These are phyloP conservation scores for Paraescarpia echinospica DNA, from an alignment of 1,140 invertebrate species.

Conservation along the genomic window DNA sequence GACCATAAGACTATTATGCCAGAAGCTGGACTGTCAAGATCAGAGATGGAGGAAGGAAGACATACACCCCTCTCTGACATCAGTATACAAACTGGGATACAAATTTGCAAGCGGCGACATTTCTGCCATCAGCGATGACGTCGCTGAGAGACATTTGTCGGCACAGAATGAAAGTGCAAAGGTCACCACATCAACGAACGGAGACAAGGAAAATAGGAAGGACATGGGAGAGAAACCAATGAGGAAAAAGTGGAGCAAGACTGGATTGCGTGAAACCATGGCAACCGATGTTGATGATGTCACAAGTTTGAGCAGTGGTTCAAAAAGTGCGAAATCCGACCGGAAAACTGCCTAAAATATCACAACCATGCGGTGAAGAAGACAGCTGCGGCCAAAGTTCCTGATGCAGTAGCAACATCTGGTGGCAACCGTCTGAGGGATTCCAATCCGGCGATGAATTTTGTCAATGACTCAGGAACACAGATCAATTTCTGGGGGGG, in stretches of 20 bases:
- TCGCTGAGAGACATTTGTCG: background rate
- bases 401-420: background rate
- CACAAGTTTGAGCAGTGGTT: background rate
- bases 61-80: background rate
- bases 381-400: background rate
- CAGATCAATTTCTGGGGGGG: slow-evolving; percentile 29
- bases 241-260: background rate
- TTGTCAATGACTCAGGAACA: slow-evolving; percentile 27
- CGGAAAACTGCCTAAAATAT: background rate
- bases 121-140: background rate
- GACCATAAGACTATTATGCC: too few species aligned
- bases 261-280: background rate
- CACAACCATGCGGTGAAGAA: slow-evolving; percentile 1
- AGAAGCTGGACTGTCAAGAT: background rate
- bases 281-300: background rate
- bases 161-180: background rate
- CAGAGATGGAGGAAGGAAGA: background rate
- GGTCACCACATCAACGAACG: background rate
- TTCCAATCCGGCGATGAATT: slow-evolving; percentile 14
- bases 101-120: slow-evolving; percentile 15
- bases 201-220: slow-evolving; percentile 8
- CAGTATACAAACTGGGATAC: background rate
- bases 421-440: background rate
- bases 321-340: background rate
- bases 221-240: background rate